Evolutionary conservation across 2,113 vertebrate genomes (phyloP).

Genomic region (Pygathrix nemaeus): DNA sequence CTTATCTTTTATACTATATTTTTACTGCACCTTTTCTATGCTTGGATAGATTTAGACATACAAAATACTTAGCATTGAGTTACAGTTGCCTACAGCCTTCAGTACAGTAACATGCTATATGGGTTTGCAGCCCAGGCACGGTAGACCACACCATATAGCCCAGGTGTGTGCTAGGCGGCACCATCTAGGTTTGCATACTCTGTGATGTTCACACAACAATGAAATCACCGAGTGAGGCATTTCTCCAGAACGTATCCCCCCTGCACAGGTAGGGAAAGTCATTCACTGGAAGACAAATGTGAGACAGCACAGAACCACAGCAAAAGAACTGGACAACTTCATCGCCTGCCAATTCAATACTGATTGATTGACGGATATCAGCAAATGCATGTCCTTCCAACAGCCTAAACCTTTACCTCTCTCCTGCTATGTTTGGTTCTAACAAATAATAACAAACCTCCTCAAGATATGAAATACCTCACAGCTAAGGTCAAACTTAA

Average conservation of each 20-base stretch:
- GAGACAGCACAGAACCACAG: not conserved
- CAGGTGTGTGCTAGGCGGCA: not conserved
- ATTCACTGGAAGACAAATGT: not conserved
- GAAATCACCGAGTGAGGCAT: not conserved
- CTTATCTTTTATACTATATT: not conserved
- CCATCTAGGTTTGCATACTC: not conserved
- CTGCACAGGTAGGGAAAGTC: not conserved
- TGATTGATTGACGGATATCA: accelerated
- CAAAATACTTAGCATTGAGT: not conserved
- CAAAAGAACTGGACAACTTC: not conserved
- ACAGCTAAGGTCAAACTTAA: not conserved
- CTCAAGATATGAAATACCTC: not conserved
- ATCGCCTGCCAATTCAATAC: not conserved
- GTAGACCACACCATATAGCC: not conserved
- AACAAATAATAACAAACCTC: not conserved
- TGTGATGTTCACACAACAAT: not conserved
- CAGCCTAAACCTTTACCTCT: not conserved
- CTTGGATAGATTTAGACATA: not conserved
- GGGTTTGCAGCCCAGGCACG: not conserved
- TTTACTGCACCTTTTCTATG: not conserved
- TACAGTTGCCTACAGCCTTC: not conserved
- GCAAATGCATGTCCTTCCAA: not conserved
- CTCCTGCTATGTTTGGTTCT: not conserved
- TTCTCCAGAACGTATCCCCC: not conserved
- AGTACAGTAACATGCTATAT: not conserved